Evolutionary conservation across 2,888 invertebrate species (phyloP).

Genomic region (Idaea straminata): DNA sequence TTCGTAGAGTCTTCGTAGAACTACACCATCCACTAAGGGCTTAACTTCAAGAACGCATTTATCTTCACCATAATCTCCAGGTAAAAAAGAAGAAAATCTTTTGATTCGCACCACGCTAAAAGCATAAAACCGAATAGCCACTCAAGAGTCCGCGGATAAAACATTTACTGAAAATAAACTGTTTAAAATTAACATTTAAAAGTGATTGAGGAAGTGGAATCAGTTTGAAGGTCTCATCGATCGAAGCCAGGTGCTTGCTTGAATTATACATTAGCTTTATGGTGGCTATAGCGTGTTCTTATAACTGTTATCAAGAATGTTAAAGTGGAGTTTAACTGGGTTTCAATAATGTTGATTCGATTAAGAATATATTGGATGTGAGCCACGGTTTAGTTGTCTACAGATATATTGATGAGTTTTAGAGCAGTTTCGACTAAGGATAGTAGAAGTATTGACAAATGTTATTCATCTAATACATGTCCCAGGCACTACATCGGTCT

Average conservation of each 20-base stretch:
- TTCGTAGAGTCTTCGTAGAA: too few species aligned
- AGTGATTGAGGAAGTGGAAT: background rate
- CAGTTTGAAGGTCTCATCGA: background rate
- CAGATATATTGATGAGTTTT: too few species aligned
- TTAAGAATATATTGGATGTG: too few species aligned
- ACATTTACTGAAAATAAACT: background rate
- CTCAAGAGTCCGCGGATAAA: background rate
- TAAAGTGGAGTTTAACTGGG: background rate
- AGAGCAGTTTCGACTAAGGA: too few species aligned
- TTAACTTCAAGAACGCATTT: too few species aligned
- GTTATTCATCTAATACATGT: too few species aligned
- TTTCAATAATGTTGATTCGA: too few species aligned
- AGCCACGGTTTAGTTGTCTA: too few species aligned
- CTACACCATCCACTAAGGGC: too few species aligned
- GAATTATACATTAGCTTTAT: background rate
- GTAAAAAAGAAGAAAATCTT: background rate
- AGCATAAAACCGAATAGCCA: slow-evolving; percentile 1
- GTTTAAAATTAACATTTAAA: background rate
- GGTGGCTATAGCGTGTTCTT: background rate
- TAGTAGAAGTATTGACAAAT: too few species aligned
- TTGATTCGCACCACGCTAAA: background rate
- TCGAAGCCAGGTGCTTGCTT: background rate
- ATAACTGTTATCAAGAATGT: background rate
- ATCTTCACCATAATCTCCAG: too few species aligned
- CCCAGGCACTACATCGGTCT: too few species aligned